These are phyloP conservation scores for Lysiphlebus fabarum DNA, from an alignment of 1,140 invertebrate genomes.

Conservation along the genomic window DNA sequence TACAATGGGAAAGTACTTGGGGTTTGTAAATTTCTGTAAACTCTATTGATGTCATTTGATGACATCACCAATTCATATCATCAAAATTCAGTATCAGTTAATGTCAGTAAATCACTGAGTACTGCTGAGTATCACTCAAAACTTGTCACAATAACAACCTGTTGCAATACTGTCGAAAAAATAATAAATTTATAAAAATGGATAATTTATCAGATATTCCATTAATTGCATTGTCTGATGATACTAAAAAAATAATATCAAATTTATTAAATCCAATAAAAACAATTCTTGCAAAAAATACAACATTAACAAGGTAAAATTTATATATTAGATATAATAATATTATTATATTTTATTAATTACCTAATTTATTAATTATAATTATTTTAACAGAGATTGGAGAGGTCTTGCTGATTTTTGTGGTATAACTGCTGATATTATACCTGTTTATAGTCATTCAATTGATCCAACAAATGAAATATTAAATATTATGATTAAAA, in stretches of 20 bases:
- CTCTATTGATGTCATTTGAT: too few species aligned
- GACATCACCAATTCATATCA: too few species aligned
- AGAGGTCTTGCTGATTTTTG: slow-evolving; percentile 62
- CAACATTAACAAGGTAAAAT: slow-evolving; percentile 55
- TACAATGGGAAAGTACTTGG: too few species aligned
- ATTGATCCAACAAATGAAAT: slow-evolving; percentile 57
- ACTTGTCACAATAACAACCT: too few species aligned
- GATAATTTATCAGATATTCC: slow-evolving; percentile 64
- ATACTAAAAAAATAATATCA: slow-evolving; percentile 53
- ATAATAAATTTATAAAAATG: slow-evolving; percentile 37
- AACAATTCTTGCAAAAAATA: slow-evolving; percentile 56
- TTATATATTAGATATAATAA: slow-evolving; percentile 23
- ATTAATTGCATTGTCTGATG: slow-evolving; percentile 57
- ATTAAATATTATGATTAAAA: slow-evolving; percentile 53
- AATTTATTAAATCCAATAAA: slow-evolving; percentile 61
- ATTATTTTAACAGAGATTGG: slow-evolving; percentile 61
- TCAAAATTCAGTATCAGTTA: too few species aligned
- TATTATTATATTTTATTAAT: slow-evolving; percentile 4
- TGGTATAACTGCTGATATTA: slow-evolving; percentile 51
- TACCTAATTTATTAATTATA: slow-evolving; percentile 1
- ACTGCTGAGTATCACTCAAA: too few species aligned
- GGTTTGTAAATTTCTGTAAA: too few species aligned
- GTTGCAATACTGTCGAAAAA: too few species aligned
- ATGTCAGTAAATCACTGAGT: too few species aligned
- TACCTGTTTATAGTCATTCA: slow-evolving; percentile 50